Evolutionary conservation across 2,888 invertebrate genomes (phyloP).

Genomic region (Apodemia mormo): DNA sequence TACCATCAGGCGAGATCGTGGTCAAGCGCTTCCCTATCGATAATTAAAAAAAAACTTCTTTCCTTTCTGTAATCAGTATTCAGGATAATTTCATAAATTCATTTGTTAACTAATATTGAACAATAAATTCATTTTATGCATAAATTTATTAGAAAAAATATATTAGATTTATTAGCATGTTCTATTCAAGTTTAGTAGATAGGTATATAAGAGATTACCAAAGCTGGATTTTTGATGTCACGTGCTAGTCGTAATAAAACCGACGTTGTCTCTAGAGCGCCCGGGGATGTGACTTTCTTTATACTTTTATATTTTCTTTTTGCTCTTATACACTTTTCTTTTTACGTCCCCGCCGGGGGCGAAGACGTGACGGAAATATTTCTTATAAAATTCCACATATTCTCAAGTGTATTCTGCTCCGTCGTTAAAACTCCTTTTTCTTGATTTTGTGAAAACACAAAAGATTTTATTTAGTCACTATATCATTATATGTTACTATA

Average conservation of each 20-base stretch:
- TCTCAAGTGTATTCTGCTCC: conserved; percentile 6
- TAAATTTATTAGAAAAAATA: too few relatives aligned
- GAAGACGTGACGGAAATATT: conserved; percentile 49
- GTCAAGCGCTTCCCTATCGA: too few relatives aligned
- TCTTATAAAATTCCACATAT: conserved; percentile 16
- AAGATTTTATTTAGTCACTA: neutral
- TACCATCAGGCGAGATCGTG: too few relatives aligned
- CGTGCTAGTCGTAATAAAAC: neutral
- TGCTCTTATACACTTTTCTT: conserved; percentile 61
- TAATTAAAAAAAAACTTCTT: too few relatives aligned
- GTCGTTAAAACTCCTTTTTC: conserved; percentile 13
- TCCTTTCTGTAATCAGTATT: too few relatives aligned
- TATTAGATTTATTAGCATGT: too few relatives aligned
- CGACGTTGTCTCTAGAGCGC: conserved; percentile 2
- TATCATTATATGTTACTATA: neutral
- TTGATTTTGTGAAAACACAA: conserved; percentile 9
- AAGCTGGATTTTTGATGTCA: conserved; percentile 1
- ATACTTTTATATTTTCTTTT: conserved; percentile 59
- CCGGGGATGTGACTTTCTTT: conserved; percentile 66
- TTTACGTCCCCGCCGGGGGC: conserved; percentile 62
- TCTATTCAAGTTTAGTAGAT: too few relatives aligned
- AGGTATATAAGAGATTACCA: neutral
- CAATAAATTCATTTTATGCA: too few relatives aligned
- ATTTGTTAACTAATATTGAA: too few relatives aligned
- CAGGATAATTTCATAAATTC: too few relatives aligned